Evolutionary conservation across 2,797 vertebrate species (phyloP).

Genomic region (Falco biarmicus): DNA sequence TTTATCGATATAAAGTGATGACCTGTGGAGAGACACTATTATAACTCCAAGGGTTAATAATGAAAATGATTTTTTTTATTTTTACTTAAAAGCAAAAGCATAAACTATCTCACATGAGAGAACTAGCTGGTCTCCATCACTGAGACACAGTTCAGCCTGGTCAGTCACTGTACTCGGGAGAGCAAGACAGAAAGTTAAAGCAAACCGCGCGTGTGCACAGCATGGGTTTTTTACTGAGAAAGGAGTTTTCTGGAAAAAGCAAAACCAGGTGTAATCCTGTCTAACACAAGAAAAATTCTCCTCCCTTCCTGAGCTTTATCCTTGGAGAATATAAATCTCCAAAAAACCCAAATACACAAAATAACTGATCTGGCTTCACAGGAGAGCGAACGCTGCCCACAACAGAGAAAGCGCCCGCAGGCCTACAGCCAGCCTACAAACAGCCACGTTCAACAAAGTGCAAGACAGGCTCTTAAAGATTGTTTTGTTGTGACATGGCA

Average conservation of each 20-base stretch:
- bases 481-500: not conserved
- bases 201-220: not conserved
- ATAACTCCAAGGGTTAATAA: not conserved
- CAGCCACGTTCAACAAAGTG: not conserved
- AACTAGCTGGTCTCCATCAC: not conserved
- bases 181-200: not conserved
- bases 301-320: not conserved
- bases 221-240: not conserved
- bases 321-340: not conserved
- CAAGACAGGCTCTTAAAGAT: not conserved
- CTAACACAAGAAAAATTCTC: not conserved
- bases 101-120: not conserved
- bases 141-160: not conserved
- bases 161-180: not conserved
- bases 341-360: not conserved
- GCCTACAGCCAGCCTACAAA: not conserved
- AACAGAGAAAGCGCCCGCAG: not conserved
- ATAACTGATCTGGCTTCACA: not conserved
- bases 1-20: not conserved
- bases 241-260: not conserved
- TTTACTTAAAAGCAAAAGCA: constrained; percentile 20
- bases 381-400: accelerated
- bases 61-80: not conserved
- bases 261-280: not conserved
- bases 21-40: not conserved